Evolutionary conservation across 2,113 vertebrate genomes (phyloP).

Genomic region (Riparia riparia): DNA sequence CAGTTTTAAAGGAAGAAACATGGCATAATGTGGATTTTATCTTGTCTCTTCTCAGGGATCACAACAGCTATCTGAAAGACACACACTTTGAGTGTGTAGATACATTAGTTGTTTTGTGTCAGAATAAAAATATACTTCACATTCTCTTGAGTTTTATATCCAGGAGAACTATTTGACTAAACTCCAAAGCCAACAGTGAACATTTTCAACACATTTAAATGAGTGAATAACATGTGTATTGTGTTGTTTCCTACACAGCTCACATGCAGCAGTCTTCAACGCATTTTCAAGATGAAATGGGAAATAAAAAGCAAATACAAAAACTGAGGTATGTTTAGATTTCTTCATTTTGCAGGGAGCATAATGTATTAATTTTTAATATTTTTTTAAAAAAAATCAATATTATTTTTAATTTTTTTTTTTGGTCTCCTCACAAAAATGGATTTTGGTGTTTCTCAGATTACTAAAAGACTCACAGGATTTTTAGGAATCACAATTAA

Average conservation of each 20-base stretch:
- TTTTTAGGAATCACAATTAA: not conserved
- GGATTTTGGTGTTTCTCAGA: not conserved
- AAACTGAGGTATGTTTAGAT: not conserved
- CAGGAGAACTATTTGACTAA: constrained; percentile 28
- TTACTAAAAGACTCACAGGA: not conserved
- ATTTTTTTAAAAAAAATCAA: rapidly evolving
- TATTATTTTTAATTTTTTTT: not conserved
- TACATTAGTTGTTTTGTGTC: not conserved
- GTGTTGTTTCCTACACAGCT: not conserved
- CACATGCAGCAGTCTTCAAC: not conserved
- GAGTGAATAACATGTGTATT: not conserved
- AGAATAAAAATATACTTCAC: constrained; percentile 39
- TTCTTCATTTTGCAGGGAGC: not conserved
- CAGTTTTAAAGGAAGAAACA: not conserved
- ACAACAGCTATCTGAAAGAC: not conserved
- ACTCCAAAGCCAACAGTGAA: constrained; percentile 23
- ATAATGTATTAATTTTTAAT: not conserved
- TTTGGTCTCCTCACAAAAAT: not conserved
- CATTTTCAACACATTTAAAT: constrained; percentile 24
- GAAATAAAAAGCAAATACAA: not conserved
- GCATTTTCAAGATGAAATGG: not conserved
- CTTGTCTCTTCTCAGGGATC: not conserved
- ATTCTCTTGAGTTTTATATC: constrained; percentile 24
- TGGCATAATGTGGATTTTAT: not conserved
- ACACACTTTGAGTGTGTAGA: not conserved